Evolutionary conservation across 2,797 vertebrate genomes (phyloP), one percentile per base, ranked within the genome.

Genomic region (Bryconaethiops microstoma): DNA sequence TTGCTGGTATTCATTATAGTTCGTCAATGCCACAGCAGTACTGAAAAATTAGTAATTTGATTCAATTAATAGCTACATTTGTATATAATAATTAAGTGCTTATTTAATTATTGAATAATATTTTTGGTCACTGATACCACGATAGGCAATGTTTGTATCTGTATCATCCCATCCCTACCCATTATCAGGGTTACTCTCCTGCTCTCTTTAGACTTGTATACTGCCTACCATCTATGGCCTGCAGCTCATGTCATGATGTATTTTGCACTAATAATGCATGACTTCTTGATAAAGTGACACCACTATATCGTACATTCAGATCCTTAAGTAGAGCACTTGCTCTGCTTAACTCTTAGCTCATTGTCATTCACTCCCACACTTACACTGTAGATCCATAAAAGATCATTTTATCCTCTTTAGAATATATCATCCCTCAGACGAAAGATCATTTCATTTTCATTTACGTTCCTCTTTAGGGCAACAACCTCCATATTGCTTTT

Each of bases 401-500:
- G 29, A 13, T 48, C 17, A n/a, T n/a, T 55, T 7, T 40, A 52
- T 8, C 21, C 5, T 25, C 4, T 16, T 23, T 6, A 25, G 6
- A 35, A 63, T 63, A 29, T 35, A 16, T 35, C 23, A 63, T 35
- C n/a, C 7, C 1, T 14, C 25, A 52, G 35, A 50, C n/a, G n/a
- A n/a, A n/a, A n/a, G n/a, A n/a, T n/a, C n/a, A n/a, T n/a, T n/a
- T n/a, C n/a, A n/a, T n/a, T n/a, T n/a, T n/a, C n/a, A n/a, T 75
- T 59, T 17, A 7, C 10, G 35, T n/a, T 76, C 2, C n/a, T 52
- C 45, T 69, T 23, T 16, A 69, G 29, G 21, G 12, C 25, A 74
- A n/a, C 16, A 77, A 39, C 50, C 63, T 7, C 64, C 64, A 74
- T 81, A 75, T 72, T 83, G 19, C 59, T 59, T 6, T 40, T 52